A percentile compares a stretch with the other conserved stretches of the same genome.
Conservation (phyloP, 2,797 vertebrate species). For the Atherinosoma microstoma region DNA sequence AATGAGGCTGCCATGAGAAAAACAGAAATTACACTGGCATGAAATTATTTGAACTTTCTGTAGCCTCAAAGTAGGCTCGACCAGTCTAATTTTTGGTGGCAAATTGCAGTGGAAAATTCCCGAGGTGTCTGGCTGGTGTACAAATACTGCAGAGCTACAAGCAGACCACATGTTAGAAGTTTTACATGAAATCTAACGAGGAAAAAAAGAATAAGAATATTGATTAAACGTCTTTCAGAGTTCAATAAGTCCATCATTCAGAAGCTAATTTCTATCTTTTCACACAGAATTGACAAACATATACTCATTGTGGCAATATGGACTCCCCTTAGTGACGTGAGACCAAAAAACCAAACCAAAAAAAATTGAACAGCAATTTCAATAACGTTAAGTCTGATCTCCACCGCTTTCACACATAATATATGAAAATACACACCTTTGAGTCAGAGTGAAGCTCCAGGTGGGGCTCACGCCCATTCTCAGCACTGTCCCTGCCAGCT, state of each 20-base stretch:
- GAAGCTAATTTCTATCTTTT: background rate
- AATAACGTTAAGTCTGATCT: too few relatives aligned
- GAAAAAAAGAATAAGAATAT: background rate
- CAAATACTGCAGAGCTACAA: background rate
- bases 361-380: background rate
- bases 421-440: conserved; percentile 65
- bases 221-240: background rate
- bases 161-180: background rate
- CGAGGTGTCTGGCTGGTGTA: background rate
- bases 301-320: background rate
- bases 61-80: background rate
- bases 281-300: background rate
- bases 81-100: background rate
- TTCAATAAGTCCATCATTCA: background rate
- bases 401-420: background rate
- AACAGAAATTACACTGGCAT: background rate
- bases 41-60: background rate
- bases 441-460: conserved; percentile 78
- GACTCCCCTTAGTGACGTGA: background rate
- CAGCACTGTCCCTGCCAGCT: conserved; percentile 50
- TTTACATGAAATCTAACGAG: conserved; percentile 1
- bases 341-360: background rate
- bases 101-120: background rate
- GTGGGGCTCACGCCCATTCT: conserved; percentile 70
- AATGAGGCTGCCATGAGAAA: background rate